These are phyloP conservation scores for Globicephala melas DNA, from an alignment of 2,113 vertebrate species.

Conservation along the genomic window DNA sequence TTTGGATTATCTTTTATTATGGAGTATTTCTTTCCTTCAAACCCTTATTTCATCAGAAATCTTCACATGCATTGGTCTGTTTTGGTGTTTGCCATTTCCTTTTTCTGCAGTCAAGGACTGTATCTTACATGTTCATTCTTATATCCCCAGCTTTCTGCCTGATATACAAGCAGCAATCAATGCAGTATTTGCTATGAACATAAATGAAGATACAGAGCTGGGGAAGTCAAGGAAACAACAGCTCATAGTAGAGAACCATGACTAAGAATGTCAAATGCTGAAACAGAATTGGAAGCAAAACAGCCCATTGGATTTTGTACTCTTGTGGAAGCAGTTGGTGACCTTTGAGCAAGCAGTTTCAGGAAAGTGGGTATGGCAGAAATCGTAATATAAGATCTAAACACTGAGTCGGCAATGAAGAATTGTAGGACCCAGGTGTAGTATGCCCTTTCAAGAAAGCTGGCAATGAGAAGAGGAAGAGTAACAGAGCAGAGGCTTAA, in stretches of 20 bases:
- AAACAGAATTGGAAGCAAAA: neutral
- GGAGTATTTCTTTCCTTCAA: neutral
- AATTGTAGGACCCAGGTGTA: neutral
- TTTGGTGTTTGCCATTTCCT: neutral
- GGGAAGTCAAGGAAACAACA: neutral
- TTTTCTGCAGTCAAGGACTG: neutral
- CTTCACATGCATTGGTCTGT: neutral
- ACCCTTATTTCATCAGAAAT: neutral
- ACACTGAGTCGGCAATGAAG: neutral
- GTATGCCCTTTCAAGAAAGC: neutral
- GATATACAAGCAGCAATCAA: neutral
- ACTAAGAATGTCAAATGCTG: neutral
- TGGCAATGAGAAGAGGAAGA: neutral
- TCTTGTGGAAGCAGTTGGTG: slow-evolving; percentile 23
- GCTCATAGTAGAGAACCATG: neutral
- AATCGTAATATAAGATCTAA: neutral
- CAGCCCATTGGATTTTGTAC: neutral
- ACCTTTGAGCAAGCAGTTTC: slow-evolving; percentile 29
- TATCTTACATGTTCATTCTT: neutral
- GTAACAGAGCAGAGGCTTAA: neutral
- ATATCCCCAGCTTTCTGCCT: neutral
- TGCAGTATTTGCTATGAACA: neutral
- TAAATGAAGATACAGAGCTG: neutral
- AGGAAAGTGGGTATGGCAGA: neutral
- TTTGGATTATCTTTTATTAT: neutral